These are phyloP conservation scores for Drosophila hamatofila DNA, from an alignment of 2,888 invertebrate genomes.

Conservation along the genomic window DNA sequence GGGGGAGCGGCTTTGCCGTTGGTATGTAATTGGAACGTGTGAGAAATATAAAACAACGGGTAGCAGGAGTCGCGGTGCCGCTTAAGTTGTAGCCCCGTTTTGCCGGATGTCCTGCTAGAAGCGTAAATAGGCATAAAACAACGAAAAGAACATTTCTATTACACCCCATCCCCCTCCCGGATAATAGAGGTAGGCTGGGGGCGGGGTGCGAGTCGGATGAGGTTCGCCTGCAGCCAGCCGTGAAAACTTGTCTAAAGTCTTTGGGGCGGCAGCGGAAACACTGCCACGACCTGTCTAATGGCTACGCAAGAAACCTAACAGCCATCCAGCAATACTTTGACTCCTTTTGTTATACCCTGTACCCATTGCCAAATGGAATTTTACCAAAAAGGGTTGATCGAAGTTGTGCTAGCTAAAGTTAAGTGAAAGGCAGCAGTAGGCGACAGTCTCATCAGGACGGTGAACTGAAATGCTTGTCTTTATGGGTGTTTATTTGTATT, in stretches of 20 bases:
- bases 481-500: not conserved
- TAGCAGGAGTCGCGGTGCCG: constrained; percentile 46
- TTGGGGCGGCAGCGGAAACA: constrained; percentile 70
- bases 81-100: constrained; percentile 72
- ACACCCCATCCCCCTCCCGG: constrained; percentile 49
- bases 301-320: constrained; percentile 58
- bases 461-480: not conserved
- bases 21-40: constrained; percentile 84
- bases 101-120: constrained; percentile 79
- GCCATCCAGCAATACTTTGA: constrained; percentile 55
- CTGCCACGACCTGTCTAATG: constrained; percentile 77
- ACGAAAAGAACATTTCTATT: constrained; percentile 80
- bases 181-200: not conserved
- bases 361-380: not conserved
- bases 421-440: not conserved
- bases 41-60: constrained; percentile 81
- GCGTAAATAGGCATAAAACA: constrained; percentile 81
- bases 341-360: constrained; percentile 27
- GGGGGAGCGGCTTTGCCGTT: constrained; percentile 23
- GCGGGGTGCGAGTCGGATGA: constrained; percentile 21
- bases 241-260: constrained; percentile 77
- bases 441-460: not conserved
- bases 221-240: constrained; percentile 59
- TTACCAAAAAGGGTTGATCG: not conserved
- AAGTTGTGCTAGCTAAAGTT: not conserved